A percentile compares a stretch with the other conserved stretches of the same genome.
These are phyloP conservation scores for Dipodomys merriami DNA, from an alignment of 2,113 vertebrate species.

Conservation along the genomic window DNA sequence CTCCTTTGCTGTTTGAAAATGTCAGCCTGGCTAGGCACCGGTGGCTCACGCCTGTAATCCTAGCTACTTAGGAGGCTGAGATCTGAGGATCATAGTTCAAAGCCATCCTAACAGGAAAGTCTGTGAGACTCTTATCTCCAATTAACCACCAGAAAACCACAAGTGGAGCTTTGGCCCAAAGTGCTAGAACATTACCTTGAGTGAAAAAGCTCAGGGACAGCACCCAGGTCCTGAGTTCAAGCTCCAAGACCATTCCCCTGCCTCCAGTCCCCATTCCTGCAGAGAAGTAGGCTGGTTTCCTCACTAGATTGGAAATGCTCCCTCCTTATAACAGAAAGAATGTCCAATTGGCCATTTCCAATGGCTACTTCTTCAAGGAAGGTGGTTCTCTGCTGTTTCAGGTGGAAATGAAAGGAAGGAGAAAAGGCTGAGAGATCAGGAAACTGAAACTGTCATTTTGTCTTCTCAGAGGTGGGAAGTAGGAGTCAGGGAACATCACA, in stretches of 20 bases:
- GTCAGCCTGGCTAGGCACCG: neutral
- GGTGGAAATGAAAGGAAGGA: neutral
- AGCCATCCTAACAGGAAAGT: no score
- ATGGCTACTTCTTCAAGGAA: neutral
- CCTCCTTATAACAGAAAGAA: neutral
- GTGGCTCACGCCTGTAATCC: no score
- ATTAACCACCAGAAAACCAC: no score
- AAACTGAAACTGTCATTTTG: neutral
- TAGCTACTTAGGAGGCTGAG: no score
- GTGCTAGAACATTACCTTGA: no score
- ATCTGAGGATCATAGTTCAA: no score
- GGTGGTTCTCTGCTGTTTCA: neutral
- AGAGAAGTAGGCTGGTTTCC: neutral
- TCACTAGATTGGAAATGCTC: neutral
- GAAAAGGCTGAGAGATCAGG: accelerated
- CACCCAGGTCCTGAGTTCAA: no score
- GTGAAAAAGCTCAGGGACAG: no score
- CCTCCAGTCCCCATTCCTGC: neutral
- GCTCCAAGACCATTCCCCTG: no score
- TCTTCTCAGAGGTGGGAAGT: neutral
- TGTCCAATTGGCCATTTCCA: neutral
- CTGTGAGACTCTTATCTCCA: no score
- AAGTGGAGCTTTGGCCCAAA: no score
- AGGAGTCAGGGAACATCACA: neutral
- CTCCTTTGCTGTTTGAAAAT: neutral